These are phyloP conservation scores for Regulus satrapa DNA, from an alignment of 2,113 vertebrate species.

Conservation along the genomic window DNA sequence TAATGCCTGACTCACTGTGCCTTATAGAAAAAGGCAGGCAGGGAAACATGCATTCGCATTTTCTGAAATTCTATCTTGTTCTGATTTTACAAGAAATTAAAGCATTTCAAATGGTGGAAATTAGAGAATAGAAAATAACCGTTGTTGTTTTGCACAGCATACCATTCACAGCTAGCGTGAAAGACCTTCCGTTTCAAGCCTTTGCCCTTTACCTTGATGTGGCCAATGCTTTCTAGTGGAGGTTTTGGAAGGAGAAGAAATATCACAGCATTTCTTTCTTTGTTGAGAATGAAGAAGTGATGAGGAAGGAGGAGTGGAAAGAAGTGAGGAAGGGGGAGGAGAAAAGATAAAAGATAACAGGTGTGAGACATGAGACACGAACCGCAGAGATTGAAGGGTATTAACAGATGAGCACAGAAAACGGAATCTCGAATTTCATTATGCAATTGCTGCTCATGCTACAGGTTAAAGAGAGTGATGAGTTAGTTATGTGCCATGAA, in stretches of 20 bases:
- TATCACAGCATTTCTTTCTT: constrained; percentile 90
- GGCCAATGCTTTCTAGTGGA: constrained; percentile 88
- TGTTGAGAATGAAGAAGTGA: constrained; percentile 82
- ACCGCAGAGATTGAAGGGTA: constrained; percentile 72
- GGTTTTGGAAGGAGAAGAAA: constrained; percentile 90
- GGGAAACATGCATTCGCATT: constrained; percentile 28
- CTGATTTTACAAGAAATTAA: constrained; percentile 70
- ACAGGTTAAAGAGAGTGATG: constrained; percentile 68
- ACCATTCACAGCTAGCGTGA: constrained; percentile 87
- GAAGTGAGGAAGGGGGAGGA: constrained; percentile 64
- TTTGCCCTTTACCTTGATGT: constrained; percentile 89
- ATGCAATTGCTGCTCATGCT: constrained; percentile 74
- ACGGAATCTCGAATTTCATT: constrained; percentile 62
- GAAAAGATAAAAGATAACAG: constrained; percentile 77
- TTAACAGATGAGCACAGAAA: constrained; percentile 74
- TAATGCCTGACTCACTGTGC: constrained; percentile 40
- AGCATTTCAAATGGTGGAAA: constrained; percentile 59
- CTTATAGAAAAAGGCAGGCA: constrained; percentile 12
- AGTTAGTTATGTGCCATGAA: constrained; percentile 67
- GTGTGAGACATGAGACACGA: constrained; percentile 73
- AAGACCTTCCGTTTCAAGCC: constrained; percentile 88
- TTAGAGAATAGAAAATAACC: constrained; percentile 59
- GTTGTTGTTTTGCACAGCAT: constrained; percentile 70
- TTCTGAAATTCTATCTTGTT: constrained; percentile 68
- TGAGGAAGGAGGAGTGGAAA: constrained; percentile 67